These are phyloP conservation scores for Brenthis hecate DNA, from an alignment of 2,888 invertebrate genomes.

Conservation along the genomic window DNA sequence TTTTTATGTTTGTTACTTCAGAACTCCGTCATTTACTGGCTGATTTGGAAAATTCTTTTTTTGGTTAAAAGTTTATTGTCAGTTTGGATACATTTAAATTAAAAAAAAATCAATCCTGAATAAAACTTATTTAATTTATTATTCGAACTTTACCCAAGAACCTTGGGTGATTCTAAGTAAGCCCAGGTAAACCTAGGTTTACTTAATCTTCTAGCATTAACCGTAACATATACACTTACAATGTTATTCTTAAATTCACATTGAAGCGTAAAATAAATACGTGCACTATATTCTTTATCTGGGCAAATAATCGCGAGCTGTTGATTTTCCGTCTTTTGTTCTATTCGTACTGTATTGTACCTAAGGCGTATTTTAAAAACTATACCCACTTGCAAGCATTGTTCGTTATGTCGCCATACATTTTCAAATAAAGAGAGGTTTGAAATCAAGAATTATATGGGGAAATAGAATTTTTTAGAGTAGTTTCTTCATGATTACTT, in stretches of 20 bases:
- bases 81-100: too few relatives aligned
- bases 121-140: too few relatives aligned
- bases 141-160: too few relatives aligned
- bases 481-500: too few relatives aligned
- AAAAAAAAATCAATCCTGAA: too few relatives aligned
- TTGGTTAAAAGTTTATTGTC: too few relatives aligned
- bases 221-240: neutral
- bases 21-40: too few relatives aligned
- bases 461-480: neutral
- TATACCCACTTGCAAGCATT: conserved; percentile 15
- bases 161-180: too few relatives aligned
- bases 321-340: conserved; percentile 22
- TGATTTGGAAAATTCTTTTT: too few relatives aligned
- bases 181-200: too few relatives aligned
- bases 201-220: too few relatives aligned
- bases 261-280: conserved; percentile 10
- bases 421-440: conserved; percentile 2
- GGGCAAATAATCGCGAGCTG: conserved; percentile 21
- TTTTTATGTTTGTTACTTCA: too few relatives aligned
- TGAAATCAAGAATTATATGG: neutral
- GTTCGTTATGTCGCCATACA: conserved; percentile 1
- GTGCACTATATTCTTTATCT: conserved; percentile 23
- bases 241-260: conserved; percentile 8
- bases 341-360: conserved; percentile 19
- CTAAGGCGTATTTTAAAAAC: conserved; percentile 21